Percentiles rank a stretch among this genome's conserved stretches.
phyloP scores from a whole-genome alignment of 2,797 vertebrate species.

The Pseudomugil tenellus region DNA sequence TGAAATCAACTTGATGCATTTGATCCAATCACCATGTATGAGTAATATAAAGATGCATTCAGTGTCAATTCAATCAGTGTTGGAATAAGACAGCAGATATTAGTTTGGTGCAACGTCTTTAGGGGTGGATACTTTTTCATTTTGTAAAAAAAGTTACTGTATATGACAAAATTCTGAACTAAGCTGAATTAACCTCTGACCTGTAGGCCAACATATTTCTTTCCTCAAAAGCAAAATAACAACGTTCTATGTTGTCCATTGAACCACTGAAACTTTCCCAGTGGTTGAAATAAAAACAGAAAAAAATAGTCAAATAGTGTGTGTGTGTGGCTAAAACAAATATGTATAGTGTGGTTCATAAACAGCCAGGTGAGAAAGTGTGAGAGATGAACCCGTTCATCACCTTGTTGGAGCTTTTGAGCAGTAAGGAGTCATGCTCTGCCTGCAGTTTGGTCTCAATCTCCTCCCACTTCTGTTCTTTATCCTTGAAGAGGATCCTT shows the following conservation, averaged over 20 bases:
- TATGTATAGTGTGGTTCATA: not conserved
- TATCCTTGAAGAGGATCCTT: conserved; percentile 97
- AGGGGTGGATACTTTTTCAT: too few species aligned
- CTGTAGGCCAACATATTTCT: too few species aligned
- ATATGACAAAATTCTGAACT: too few species aligned
- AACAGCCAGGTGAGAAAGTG: conserved; percentile 5
- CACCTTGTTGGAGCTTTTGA: conserved; percentile 96
- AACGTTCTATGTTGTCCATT: not conserved
- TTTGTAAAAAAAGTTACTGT: too few species aligned
- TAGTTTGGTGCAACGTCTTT: too few species aligned
- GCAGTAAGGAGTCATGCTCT: conserved; percentile 92
- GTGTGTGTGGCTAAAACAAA: not conserved
- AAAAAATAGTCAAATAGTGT: not conserved
- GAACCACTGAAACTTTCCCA: not conserved
- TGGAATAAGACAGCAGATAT: too few species aligned
- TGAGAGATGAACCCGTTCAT: conserved; percentile 16
- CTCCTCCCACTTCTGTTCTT: conserved; percentile 95
- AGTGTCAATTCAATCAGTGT: too few species aligned
- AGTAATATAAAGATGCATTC: too few species aligned
- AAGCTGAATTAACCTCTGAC: too few species aligned
- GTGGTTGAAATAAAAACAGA: not conserved
- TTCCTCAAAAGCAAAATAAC: too few species aligned
- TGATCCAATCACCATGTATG: too few species aligned
- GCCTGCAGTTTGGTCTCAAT: conserved; percentile 92
- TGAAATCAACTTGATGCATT: not conserved